These are phyloP conservation scores for Archilochus colubris DNA, from an alignment of 2,113 vertebrate species.

Conservation along the genomic window DNA sequence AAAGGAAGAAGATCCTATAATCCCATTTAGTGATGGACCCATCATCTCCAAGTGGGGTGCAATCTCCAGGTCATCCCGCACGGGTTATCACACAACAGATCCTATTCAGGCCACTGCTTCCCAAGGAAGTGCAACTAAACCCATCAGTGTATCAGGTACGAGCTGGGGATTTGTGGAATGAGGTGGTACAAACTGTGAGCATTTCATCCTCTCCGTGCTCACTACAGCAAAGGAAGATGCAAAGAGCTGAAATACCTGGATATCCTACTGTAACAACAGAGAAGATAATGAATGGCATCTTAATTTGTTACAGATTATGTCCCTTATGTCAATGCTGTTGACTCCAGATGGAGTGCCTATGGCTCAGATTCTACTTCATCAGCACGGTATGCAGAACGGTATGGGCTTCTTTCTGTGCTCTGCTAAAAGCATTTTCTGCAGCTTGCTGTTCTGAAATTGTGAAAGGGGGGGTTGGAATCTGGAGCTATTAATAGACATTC, in stretches of 20 bases:
- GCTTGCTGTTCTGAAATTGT: background rate
- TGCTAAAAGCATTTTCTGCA: background rate
- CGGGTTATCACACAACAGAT: constrained; percentile 92
- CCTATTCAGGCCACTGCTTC: constrained; percentile 94
- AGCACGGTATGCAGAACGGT: constrained; percentile 89
- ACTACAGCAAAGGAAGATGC: background rate
- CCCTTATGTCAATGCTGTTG: constrained; percentile 86
- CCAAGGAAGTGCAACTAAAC: constrained; percentile 89
- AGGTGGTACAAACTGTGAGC: fast-evolving
- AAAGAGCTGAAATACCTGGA: background rate
- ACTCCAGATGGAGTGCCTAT: constrained; percentile 92
- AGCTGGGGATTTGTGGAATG: background rate
- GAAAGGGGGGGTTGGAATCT: background rate
- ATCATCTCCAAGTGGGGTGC: constrained; percentile 99
- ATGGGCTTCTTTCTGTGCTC: background rate
- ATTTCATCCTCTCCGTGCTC: background rate
- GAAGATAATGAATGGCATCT: background rate
- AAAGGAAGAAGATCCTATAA: constrained; percentile 97
- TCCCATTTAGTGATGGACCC: constrained; percentile 94
- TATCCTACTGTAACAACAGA: background rate
- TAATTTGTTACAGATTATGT: constrained; percentile 83
- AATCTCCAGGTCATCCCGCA: constrained; percentile 93
- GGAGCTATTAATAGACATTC: background rate
- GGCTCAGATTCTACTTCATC: constrained; percentile 87
- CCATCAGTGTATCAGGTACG: constrained; percentile 92